Evolutionary conservation across 2,113 vertebrate genomes (phyloP), one percentile per base, ranked within the genome.

Genomic region (Harpagus bidentatus): DNA sequence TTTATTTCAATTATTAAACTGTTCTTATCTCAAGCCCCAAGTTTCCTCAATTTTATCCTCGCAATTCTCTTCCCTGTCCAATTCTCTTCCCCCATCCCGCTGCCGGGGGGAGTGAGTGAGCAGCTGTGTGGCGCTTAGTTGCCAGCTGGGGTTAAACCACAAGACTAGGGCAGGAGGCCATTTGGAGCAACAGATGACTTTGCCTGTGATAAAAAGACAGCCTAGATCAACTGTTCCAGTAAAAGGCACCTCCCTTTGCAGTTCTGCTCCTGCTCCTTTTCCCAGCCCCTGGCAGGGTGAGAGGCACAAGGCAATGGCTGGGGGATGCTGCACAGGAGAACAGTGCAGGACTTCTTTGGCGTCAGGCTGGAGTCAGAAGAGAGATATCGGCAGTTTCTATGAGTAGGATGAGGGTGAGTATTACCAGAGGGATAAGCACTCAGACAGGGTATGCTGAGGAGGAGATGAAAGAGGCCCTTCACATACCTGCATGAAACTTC

Each of bases 271-370:
- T 53, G 38, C 38, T 93, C 5, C 25, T 87, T 9, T 73, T 62
- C 36, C 28, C 20, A 43, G 47, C 16, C 26, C 9, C 52, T 50
- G n/a, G 48, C 40, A 56, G 26, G 8, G 36, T 23, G 20, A 23
- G 59, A 80, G 34, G 38, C 52, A 38, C n/a, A 26, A 32, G 40
- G 32, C 45, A 65, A 16, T 13, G 22, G 31, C 47, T 47, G 61
- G 9, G 28, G 53, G 12, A 32, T 70, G 43, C 48, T 58, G 25
- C 43, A 22, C 43, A 11, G 38, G 18, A 82, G 53, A n/a, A 42
- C 0, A 1, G 42, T 42, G 18, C 42, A 40, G 53, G 29, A n/a
- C 28, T 73, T 6, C 66, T 61, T 82, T 0, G 0, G 6, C 1
- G 0, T 45, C 34, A 52, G 48, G 25, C 23, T 92, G 38, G 50